A percentile compares a stretch with the other conserved stretches of the same genome.
These are phyloP conservation scores for Varecia variegata DNA, from an alignment of 2,797 vertebrate species.

Conservation along the genomic window DNA sequence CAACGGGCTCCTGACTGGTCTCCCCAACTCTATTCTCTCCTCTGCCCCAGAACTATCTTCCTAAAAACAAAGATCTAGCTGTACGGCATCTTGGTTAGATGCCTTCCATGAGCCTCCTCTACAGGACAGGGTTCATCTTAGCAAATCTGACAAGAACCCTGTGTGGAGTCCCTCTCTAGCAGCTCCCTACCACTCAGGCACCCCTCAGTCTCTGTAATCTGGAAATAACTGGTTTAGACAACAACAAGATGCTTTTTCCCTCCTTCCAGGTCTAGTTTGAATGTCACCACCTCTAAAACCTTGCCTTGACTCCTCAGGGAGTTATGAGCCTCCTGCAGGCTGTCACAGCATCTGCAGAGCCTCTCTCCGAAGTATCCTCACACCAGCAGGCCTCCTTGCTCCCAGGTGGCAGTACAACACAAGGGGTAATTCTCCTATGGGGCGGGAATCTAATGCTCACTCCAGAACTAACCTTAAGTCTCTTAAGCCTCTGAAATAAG, in stretches of 20 bases:
- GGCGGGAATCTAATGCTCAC: background rate
- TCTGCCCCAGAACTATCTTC: background rate
- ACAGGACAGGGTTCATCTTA: background rate
- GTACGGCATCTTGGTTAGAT: background rate
- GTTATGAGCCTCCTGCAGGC: background rate
- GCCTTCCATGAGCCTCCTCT: background rate
- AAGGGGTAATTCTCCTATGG: no score
- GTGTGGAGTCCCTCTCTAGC: background rate
- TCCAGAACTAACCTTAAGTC: background rate
- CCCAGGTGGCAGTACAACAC: background rate
- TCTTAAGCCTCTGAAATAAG: background rate
- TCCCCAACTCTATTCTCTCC: background rate
- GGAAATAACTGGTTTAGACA: background rate
- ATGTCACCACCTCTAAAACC: background rate
- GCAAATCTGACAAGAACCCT: background rate
- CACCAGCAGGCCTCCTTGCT: no score
- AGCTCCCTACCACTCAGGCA: background rate
- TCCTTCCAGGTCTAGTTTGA: background rate
- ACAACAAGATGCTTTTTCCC: background rate
- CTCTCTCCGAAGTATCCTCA: background rate
- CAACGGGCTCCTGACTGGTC: background rate
- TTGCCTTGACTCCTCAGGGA: background rate
- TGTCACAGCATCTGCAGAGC: background rate
- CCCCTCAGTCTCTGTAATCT: background rate
- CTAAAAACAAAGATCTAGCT: background rate